Evolutionary conservation across 2,888 invertebrate species (phyloP).

Genomic region (Dryomyza anilis): DNA sequence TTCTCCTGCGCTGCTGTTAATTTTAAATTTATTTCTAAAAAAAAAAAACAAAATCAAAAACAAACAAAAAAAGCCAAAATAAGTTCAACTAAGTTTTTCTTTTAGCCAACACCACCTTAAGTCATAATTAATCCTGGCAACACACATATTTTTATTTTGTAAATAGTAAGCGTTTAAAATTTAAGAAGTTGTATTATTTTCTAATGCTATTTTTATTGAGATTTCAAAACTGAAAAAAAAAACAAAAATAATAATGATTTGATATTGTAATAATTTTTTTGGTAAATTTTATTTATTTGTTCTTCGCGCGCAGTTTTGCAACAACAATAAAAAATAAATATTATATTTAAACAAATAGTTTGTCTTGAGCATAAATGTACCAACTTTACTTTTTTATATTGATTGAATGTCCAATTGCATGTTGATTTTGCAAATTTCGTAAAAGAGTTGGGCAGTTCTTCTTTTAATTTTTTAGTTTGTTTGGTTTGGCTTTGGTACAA

Average conservation of each 20-base stretch:
- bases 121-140: background rate
- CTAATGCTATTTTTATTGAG: constrained; percentile 5
- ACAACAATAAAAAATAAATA: too few species aligned
- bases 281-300: background rate
- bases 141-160: constrained; percentile 1
- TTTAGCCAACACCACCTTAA: background rate
- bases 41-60: too few species aligned
- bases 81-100: constrained; percentile 1
- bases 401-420: too few species aligned
- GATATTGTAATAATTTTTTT: background rate
- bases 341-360: too few species aligned
- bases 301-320: too few species aligned
- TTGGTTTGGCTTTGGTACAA: too few species aligned
- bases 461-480: too few species aligned
- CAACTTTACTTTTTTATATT: too few species aligned
- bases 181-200: constrained; percentile 14
- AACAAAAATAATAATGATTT: background rate
- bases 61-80: background rate
- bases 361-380: too few species aligned
- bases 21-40: background rate
- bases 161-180: constrained; percentile 1
- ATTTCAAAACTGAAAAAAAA: too few species aligned
- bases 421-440: too few species aligned
- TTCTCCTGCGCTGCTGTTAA: background rate
- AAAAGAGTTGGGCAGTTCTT: too few species aligned